Evolutionary conservation across 2,113 vertebrate species (phyloP).

Genomic region (Nansenia antarctica): DNA sequence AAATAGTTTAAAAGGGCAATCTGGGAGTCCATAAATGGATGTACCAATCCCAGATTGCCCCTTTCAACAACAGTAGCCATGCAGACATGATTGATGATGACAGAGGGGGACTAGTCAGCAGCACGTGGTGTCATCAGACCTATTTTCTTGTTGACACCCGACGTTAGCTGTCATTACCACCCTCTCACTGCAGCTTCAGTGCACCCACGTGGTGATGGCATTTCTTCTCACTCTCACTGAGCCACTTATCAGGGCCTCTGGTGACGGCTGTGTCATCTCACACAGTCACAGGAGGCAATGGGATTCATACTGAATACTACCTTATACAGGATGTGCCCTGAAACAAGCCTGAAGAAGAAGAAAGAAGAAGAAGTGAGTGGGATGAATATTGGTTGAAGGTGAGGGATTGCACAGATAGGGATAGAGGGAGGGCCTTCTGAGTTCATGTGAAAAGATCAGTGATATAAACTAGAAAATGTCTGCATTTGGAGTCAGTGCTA

Average conservation of each 20-base stretch:
- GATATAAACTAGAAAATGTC: no score
- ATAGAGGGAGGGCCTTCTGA: background rate
- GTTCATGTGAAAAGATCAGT: background rate
- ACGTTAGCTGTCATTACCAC: conserved; percentile 34
- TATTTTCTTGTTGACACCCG: conserved; percentile 44
- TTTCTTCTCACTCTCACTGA: background rate
- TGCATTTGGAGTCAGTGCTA: no score
- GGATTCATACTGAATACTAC: background rate
- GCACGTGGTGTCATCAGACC: conserved; percentile 11
- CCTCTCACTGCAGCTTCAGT: conserved; percentile 15
- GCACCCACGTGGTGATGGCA: conserved; percentile 13
- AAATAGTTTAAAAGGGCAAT: no score
- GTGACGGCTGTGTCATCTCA: conserved; percentile 17
- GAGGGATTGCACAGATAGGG: background rate
- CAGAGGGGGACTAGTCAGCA: conserved; percentile 24
- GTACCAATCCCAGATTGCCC: no score
- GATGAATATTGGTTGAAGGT: background rate
- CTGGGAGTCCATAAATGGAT: no score
- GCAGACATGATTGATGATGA: conserved; percentile 11
- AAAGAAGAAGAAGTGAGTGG: background rate
- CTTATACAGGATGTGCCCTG: background rate
- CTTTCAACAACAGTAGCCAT: background rate
- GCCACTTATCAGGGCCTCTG: no score
- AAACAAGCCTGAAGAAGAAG: conserved; percentile 3
- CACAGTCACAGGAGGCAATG: conserved; percentile 18